Percentiles rank a stretch among this genome's conserved stretches.
These are phyloP conservation scores for Passer montanus DNA, from an alignment of 2,113 vertebrate species.

Conservation along the genomic window DNA sequence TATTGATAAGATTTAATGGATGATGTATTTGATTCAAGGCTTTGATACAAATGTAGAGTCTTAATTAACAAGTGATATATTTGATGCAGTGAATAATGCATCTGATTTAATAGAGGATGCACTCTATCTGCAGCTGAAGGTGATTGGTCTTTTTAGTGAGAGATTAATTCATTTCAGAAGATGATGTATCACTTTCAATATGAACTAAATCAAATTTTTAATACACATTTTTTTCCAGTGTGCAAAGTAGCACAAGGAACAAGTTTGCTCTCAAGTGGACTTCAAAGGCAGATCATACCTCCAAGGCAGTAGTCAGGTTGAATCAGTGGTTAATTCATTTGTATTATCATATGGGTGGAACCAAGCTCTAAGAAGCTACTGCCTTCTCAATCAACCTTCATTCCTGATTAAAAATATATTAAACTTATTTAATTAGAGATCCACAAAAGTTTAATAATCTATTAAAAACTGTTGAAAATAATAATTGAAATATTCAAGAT, in stretches of 20 bases:
- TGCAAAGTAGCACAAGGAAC: slow-evolving; percentile 64
- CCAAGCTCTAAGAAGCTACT: not conserved
- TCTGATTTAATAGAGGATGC: slow-evolving; percentile 64
- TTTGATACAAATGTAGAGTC: slow-evolving; percentile 48
- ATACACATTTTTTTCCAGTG: not conserved
- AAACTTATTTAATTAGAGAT: not conserved
- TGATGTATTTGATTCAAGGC: slow-evolving; percentile 51
- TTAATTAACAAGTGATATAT: slow-evolving; percentile 72
- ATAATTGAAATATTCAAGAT: not conserved
- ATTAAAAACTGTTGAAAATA: not conserved
- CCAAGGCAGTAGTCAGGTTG: not conserved
- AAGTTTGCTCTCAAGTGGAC: slow-evolving; percentile 79
- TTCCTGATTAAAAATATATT: not conserved
- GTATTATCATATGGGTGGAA: not conserved
- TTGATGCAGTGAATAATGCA: slow-evolving; percentile 67
- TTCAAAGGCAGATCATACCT: slow-evolving; percentile 66
- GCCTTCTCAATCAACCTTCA: not conserved
- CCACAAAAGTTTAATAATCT: not conserved
- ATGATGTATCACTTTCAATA: slow-evolving; percentile 64
- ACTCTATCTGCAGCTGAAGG: slow-evolving; percentile 66
- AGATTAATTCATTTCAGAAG: slow-evolving; percentile 69
- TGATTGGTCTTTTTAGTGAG: slow-evolving; percentile 68
- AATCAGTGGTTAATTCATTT: not conserved
- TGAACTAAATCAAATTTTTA: slow-evolving; percentile 57
- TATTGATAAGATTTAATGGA: slow-evolving; percentile 65